phyloP scores from a whole-genome alignment of 2,113 vertebrate species.

The Bucco capensis region DNA sequence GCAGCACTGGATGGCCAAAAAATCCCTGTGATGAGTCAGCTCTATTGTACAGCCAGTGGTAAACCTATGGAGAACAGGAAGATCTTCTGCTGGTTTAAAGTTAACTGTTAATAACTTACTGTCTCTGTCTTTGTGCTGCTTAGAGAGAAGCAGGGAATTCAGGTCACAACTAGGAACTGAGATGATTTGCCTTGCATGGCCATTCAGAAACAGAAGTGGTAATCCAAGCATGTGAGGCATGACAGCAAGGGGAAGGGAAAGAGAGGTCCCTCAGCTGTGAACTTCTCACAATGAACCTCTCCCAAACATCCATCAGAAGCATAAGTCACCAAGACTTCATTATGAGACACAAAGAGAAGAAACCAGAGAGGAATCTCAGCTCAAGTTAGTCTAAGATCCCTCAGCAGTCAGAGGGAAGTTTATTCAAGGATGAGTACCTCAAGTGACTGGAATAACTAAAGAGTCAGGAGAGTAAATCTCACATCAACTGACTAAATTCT shows the following conservation, averaged over 20 bases:
- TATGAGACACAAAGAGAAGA: neutral
- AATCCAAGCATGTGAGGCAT: neutral
- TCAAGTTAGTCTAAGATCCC: neutral
- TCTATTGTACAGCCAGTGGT: neutral
- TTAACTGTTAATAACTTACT: neutral
- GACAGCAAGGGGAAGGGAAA: neutral
- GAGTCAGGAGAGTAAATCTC: neutral
- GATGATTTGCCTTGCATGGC: neutral
- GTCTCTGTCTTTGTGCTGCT: neutral
- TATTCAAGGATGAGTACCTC: neutral
- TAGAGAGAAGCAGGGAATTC: neutral
- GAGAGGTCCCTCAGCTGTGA: neutral
- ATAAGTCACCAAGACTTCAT: neutral
- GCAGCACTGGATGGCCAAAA: neutral
- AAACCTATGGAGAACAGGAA: neutral
- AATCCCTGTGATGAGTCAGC: neutral
- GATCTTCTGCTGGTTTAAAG: neutral
- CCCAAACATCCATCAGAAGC: neutral
- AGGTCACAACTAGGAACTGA: neutral
- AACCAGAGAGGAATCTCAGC: neutral
- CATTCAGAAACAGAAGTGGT: neutral
- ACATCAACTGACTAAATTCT: neutral
- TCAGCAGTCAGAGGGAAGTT: neutral
- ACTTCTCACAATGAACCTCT: neutral
- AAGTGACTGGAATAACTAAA: neutral